phyloP scores from a whole-genome alignment of 2,113 vertebrate genomes.

The Tupaia chinensis region DNA sequence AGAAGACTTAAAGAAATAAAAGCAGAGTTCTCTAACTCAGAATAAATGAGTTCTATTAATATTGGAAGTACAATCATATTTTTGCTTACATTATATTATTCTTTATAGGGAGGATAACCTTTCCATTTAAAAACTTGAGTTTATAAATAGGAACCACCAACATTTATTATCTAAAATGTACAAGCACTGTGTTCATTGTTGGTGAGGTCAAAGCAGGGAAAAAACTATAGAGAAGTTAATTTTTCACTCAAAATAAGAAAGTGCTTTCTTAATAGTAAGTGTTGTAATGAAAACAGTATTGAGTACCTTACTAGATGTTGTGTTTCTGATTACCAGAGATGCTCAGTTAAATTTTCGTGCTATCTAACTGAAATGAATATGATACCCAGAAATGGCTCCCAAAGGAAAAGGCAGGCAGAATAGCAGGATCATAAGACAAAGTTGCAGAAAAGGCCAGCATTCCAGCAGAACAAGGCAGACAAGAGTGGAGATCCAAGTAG shows the following conservation, averaged over 20 bases:
- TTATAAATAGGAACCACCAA: background rate
- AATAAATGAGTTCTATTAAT: background rate
- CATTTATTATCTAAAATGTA: background rate
- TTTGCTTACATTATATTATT: background rate
- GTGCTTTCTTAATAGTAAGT: background rate
- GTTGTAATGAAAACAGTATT: background rate
- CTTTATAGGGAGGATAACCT: background rate
- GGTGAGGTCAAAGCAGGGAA: background rate
- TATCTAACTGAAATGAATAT: background rate
- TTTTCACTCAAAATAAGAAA: slow-evolving; percentile 46
- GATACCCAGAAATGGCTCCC: background rate
- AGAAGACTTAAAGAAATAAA: background rate
- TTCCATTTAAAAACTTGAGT: background rate
- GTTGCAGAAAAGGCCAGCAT: slow-evolving; percentile 3
- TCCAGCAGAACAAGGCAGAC: background rate
- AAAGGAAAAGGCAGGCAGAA: background rate
- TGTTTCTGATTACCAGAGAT: slow-evolving; percentile 8
- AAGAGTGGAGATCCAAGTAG: background rate
- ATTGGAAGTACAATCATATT: background rate
- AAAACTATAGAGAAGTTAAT: background rate
- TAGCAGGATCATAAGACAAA: background rate
- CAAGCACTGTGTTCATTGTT: background rate
- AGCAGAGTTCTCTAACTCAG: background rate
- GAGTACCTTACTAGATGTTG: background rate
- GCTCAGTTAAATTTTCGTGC: slow-evolving; percentile 9